Evolutionary conservation across 1,140 invertebrate species (phyloP), one percentile per base, ranked within the genome.

Genomic region (Holotrichia oblita): DNA sequence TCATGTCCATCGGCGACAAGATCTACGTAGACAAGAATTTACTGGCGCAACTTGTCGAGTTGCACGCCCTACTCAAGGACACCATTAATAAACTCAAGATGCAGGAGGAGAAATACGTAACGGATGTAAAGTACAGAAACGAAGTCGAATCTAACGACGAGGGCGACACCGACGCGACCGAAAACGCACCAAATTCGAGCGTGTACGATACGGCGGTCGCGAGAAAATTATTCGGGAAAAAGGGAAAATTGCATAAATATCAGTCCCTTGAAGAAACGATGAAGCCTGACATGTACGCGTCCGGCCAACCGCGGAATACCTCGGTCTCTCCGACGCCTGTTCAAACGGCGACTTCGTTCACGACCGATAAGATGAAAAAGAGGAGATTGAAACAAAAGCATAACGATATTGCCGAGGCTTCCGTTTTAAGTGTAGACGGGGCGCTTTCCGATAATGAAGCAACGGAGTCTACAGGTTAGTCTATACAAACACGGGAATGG

Each of bases 31-130:
- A 74, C 14, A 74, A 41, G 20, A 44, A 41, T 9, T 44, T 74
- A 17, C 12, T 41, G 14, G 41, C 17, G 27, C 73, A 74, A 42
- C 14, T 74, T 6, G 9, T 74, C 3, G 40, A 74, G 14, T 17
- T 74, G 17, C 73, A 74, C 20, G 14, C 34, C 4, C 73, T 74
- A 14, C 73, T 74, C 3, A 74, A 74, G n/a, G 73, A 74, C 20
- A 74, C 73, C 2, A 74, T 74, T 34, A 42, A 4, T 6, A 74
- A 74, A 74, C 40, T 74, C 3, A 74, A 74, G 17, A 41, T 12
- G 3, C n/a, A 74, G 41, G 73, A 74, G 12, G 6, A 12, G 22
- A 69, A 69, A 27, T 69, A 10, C 22, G 20, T 69, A 6, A 22
- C 61, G 3, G 61, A 69, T n/a, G 3, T 22, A 12, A 34, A 27